A percentile compares a stretch with the other conserved stretches of the same genome.
These are phyloP conservation scores for Drosophila multiciliata DNA, from an alignment of 2,888 invertebrate genomes.

Conservation along the genomic window DNA sequence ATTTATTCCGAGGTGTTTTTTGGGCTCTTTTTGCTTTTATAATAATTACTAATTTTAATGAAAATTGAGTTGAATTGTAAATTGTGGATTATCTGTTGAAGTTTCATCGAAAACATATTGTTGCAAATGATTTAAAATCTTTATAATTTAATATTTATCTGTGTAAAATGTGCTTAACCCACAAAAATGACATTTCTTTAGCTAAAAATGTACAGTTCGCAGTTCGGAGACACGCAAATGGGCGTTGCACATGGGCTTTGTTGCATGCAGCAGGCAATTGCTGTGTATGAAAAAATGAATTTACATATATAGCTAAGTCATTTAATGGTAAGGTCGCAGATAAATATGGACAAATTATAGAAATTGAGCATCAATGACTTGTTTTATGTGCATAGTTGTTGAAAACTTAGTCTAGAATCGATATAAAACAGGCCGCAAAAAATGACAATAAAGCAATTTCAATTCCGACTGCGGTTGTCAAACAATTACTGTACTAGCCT, in stretches of 20 bases:
- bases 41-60: background rate
- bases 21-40: background rate
- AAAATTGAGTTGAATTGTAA: background rate
- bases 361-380: slow-evolving; percentile 37
- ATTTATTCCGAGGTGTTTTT: background rate
- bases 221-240: slow-evolving; percentile 56
- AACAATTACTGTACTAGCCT: slow-evolving; percentile 62
- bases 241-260: slow-evolving; percentile 29
- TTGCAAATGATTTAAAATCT: background rate
- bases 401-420: slow-evolving; percentile 24
- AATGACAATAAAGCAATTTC: slow-evolving; percentile 68
- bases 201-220: background rate
- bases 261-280: slow-evolving; percentile 27
- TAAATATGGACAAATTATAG: slow-evolving; percentile 53
- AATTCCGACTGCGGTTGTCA: slow-evolving; percentile 76
- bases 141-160: no score
- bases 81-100: background rate
- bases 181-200: slow-evolving; percentile 4
- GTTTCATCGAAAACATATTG: background rate
- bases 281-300: background rate
- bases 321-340: slow-evolving; percentile 10
- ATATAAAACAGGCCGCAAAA: slow-evolving; percentile 49
- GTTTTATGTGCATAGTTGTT: slow-evolving; percentile 16
- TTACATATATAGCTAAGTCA: background rate
- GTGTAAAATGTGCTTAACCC: background rate